A percentile compares a stretch with the other conserved stretches of the same genome.
These are phyloP conservation scores for Sebastes trivittatus DNA, from an alignment of 2,797 vertebrate species.

Conservation along the genomic window DNA sequence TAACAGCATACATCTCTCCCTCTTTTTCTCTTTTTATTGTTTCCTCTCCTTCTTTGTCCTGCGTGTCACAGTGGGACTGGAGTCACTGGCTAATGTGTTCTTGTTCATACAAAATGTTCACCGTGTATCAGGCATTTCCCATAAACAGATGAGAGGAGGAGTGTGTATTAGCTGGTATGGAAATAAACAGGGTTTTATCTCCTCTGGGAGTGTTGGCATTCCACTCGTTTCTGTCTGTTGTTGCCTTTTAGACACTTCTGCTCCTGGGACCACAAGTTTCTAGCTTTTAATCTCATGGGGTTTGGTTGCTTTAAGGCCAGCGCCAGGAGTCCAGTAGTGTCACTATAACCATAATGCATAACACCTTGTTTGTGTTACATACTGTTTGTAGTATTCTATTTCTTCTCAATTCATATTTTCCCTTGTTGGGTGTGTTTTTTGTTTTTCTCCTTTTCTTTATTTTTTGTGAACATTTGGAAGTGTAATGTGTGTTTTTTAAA, in stretches of 20 bases:
- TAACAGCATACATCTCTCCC: conserved; percentile 6
- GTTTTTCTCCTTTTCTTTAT: background rate
- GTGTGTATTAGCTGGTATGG: conserved; percentile 37
- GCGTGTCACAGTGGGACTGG: conserved; percentile 56
- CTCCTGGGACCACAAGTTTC: background rate
- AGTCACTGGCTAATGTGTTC: conserved; percentile 43
- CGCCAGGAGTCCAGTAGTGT: background rate
- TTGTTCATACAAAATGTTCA: conserved; percentile 44
- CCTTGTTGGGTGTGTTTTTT: background rate
- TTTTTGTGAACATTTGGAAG: background rate
- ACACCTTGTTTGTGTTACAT: background rate
- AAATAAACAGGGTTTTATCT: conserved; percentile 48
- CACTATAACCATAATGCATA: background rate
- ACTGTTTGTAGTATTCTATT: background rate
- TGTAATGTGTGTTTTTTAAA: background rate
- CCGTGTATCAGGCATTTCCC: conserved; percentile 52
- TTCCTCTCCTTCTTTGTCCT: background rate
- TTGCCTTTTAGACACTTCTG: conserved; percentile 34
- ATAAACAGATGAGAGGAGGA: conserved; percentile 29
- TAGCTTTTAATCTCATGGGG: background rate
- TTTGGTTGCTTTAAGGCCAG: background rate
- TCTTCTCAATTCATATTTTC: background rate
- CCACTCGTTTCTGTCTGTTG: conserved; percentile 41
- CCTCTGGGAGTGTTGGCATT: conserved; percentile 51
- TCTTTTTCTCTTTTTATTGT: conserved; percentile 31